These are phyloP conservation scores for Samia ricini DNA, from an alignment of 1,140 invertebrate genomes.

Conservation along the genomic window DNA sequence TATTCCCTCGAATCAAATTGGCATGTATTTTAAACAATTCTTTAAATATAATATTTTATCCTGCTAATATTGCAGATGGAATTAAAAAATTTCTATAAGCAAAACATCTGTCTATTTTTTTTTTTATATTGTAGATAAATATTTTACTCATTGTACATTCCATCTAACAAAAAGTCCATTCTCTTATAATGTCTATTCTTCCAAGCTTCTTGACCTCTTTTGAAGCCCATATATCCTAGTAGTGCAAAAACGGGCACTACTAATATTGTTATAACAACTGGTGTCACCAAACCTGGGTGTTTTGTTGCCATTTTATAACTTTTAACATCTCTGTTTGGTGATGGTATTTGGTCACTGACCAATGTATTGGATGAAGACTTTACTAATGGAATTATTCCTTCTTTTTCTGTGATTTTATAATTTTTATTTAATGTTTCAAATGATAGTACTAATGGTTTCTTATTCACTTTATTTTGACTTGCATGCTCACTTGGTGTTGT, in stretches of 20 bases:
- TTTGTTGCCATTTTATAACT: conserved; percentile 32
- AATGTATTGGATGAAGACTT: conserved; percentile 23
- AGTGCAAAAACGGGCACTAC: conserved; percentile 81
- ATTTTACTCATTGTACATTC: conserved; percentile 86
- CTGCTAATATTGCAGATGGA: too few species aligned
- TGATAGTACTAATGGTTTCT: conserved; percentile 27
- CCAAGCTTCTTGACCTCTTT: conserved; percentile 84
- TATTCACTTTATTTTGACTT: conserved; percentile 7
- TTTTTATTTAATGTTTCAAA: conserved; percentile 17
- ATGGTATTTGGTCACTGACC: conserved; percentile 21
- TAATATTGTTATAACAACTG: conserved; percentile 81
- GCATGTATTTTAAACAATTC: too few species aligned
- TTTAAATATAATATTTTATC: too few species aligned
- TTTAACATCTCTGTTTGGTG: conserved; percentile 21
- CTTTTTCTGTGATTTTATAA: background rate
- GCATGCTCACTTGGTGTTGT: background rate
- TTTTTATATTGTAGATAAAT: background rate
- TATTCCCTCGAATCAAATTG: too few species aligned
- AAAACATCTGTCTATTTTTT: background rate
- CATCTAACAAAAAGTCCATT: conserved; percentile 89
- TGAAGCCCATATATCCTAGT: conserved; percentile 80
- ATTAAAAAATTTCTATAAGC: too few species aligned
- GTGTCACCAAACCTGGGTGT: conserved; percentile 80
- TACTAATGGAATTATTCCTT: conserved; percentile 9
- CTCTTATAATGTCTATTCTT: conserved; percentile 86